Conservation (phyloP, 2,797 vertebrate species). For the Ceryle rudis region DNA sequence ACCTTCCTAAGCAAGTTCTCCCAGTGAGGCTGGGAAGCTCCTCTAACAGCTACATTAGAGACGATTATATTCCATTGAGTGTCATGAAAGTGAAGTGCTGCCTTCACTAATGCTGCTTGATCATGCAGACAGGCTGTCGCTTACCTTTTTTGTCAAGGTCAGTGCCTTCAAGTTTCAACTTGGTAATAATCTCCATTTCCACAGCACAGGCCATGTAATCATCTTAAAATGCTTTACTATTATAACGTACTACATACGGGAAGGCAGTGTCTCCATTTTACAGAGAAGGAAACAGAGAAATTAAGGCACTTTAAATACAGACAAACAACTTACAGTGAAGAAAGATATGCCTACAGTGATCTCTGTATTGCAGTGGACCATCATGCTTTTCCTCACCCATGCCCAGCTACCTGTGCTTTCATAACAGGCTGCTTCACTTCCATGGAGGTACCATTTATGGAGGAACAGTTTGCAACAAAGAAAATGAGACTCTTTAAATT, state of each 20-base stretch:
- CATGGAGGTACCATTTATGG: background rate
- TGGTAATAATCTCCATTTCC: conserved; percentile 22
- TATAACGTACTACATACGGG: background rate
- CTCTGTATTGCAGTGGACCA: background rate
- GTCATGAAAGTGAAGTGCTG: conserved; percentile 35
- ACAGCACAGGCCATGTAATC: background rate
- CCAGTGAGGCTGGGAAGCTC: conserved; percentile 21
- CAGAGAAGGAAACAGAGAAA: background rate
- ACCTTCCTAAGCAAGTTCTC: conserved; percentile 26
- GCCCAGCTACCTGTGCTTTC: background rate
- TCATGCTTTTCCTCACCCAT: background rate
- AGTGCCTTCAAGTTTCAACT: background rate
- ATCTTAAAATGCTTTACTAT: background rate
- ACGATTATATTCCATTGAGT: conserved; percentile 37
- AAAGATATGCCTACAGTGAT: background rate
- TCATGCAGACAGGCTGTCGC: background rate
- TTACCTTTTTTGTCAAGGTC: conserved; percentile 42
- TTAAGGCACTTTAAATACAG: background rate
- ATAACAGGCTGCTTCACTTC: background rate
- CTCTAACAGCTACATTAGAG: conserved; percentile 53
- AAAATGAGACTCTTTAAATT: background rate
- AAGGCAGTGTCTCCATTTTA: background rate
- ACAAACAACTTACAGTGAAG: background rate
- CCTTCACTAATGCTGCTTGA: conserved; percentile 25
- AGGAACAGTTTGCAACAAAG: background rate